Evolutionary conservation across 2,888 invertebrate species (phyloP).

Genomic region (Ephialtes manifestator): DNA sequence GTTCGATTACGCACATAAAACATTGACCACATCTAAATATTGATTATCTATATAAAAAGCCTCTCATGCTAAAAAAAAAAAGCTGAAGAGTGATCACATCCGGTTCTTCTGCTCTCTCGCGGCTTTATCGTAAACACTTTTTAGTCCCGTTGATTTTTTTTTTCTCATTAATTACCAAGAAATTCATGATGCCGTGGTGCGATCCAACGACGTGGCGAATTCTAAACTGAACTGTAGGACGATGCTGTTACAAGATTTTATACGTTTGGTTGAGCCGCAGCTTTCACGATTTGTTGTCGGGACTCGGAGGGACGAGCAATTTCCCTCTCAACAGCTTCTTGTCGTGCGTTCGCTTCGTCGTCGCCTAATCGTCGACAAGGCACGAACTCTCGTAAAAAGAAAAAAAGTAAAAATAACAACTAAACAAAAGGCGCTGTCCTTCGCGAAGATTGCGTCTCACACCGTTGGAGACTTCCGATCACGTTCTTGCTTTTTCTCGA

Average conservation of each 20-base stretch:
- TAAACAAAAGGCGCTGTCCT: slow-evolving; percentile 17
- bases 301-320: slow-evolving; percentile 61
- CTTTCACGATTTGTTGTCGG: slow-evolving; percentile 77
- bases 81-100: too few relatives aligned
- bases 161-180: slow-evolving; percentile 74
- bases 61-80: too few relatives aligned
- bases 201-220: slow-evolving; percentile 56
- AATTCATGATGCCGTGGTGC: slow-evolving; percentile 74
- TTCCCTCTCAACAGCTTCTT: slow-evolving; percentile 57
- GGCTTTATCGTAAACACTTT: too few relatives aligned
- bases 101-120: not conserved
- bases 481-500: slow-evolving; percentile 61
- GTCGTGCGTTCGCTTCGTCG: slow-evolving; percentile 39
- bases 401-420: slow-evolving; percentile 29
- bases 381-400: slow-evolving; percentile 53
- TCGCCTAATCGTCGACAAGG: slow-evolving; percentile 40
- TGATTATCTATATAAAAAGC: too few relatives aligned
- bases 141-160: not conserved
- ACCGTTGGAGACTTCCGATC: slow-evolving; percentile 64
- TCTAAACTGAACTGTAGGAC: slow-evolving; percentile 76
- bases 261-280: slow-evolving; percentile 79
- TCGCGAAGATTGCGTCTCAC: slow-evolving; percentile 53
- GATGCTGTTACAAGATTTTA: slow-evolving; percentile 76
- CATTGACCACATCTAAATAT: too few relatives aligned
- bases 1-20: too few relatives aligned